Evolutionary conservation across 2,113 vertebrate species (phyloP).

Genomic region (Ciconia maguari): DNA sequence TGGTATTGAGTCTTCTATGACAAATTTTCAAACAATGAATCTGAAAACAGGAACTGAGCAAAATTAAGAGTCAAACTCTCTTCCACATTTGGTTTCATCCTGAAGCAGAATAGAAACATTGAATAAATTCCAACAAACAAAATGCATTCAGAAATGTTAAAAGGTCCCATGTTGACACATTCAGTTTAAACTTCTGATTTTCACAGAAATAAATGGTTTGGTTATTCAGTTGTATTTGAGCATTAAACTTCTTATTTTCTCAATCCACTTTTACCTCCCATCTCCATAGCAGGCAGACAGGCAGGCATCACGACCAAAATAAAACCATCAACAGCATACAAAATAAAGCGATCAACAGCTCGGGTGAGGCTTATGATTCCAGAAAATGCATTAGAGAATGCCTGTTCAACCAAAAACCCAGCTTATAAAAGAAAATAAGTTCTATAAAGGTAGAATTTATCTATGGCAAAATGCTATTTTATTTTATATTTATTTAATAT

Average conservation of each 20-base stretch:
- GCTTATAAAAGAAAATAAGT: background rate
- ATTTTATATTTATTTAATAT: slow-evolving; percentile 37
- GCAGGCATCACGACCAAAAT: background rate
- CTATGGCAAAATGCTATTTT: background rate
- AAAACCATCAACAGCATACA: background rate
- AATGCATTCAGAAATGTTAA: background rate
- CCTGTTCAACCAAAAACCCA: background rate
- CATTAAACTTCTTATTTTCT: background rate
- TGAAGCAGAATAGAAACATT: background rate
- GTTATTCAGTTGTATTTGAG: background rate
- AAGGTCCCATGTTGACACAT: background rate
- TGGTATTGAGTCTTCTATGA: background rate
- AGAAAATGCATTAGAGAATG: background rate
- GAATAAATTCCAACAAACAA: background rate
- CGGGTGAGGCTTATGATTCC: background rate
- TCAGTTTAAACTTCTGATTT: background rate
- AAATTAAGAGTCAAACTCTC: background rate
- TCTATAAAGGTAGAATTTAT: background rate
- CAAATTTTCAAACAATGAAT: fast-evolving
- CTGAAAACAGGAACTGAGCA: background rate
- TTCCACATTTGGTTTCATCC: background rate
- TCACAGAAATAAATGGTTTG: background rate
- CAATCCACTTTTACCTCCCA: background rate
- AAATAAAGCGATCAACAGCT: background rate
- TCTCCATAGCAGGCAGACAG: background rate